These are phyloP conservation scores for Hyppa rectilinea DNA, from an alignment of 2,888 invertebrate genomes.

Conservation along the genomic window DNA sequence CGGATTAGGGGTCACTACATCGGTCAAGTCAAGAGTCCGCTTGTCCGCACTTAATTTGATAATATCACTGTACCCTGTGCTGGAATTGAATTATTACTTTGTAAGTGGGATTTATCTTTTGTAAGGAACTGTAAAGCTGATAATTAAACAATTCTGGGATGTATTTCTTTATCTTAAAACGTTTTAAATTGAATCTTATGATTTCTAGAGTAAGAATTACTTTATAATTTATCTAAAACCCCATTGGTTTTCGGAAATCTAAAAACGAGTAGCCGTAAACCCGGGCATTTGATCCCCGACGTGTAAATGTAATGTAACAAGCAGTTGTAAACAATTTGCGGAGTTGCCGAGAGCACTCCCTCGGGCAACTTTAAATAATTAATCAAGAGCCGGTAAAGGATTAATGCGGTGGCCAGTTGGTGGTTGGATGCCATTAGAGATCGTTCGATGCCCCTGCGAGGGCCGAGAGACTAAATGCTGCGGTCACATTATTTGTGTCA, in stretches of 20 bases:
- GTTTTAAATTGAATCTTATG: background rate
- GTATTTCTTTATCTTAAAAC: background rate
- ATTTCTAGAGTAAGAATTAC: background rate
- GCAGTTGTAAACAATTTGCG: slow-evolving; percentile 84
- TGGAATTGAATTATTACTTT: slow-evolving; percentile 76
- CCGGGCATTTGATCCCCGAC: slow-evolving; percentile 47
- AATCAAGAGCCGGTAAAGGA: slow-evolving; percentile 89
- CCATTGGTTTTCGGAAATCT: background rate
- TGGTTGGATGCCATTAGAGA: slow-evolving; percentile 89
- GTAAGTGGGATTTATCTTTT: slow-evolving; percentile 20
- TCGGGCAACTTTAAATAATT: slow-evolving; percentile 88
- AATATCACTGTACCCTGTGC: slow-evolving; percentile 76
- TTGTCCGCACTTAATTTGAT: slow-evolving; percentile 85
- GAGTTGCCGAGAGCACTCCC: slow-evolving; percentile 76
- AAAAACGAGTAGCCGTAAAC: slow-evolving; percentile 49
- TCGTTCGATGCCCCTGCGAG: slow-evolving; percentile 83
- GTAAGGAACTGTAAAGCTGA: background rate
- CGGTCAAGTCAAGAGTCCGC: slow-evolving; percentile 87
- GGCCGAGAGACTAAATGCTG: slow-evolving; percentile 82
- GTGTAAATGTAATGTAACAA: slow-evolving; percentile 66
- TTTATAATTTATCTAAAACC: slow-evolving; percentile 3
- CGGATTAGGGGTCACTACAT: slow-evolving; percentile 90
- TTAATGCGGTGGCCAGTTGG: slow-evolving; percentile 90
- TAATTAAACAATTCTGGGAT: background rate
- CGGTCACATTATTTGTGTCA: slow-evolving; percentile 84